Evolutionary conservation across 1,140 invertebrate species (phyloP).

Genomic region (Triops longicaudatus): DNA sequence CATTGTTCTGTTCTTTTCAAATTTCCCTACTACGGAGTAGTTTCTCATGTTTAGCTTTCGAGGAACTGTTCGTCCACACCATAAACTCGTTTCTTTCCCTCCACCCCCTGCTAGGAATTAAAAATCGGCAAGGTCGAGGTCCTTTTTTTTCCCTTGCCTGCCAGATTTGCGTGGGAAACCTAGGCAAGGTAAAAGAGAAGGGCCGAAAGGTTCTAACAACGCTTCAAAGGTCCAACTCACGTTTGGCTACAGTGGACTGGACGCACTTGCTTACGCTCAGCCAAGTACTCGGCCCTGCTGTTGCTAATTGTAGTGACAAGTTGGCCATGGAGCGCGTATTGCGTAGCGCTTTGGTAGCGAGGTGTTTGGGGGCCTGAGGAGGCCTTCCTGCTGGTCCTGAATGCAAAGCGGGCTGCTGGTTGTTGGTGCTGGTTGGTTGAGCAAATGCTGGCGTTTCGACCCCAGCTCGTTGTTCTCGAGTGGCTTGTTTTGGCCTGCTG

Average conservation of each 20-base stretch:
- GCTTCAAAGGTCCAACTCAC: not conserved
- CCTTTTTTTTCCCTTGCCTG: not conserved
- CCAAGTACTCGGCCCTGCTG: not conserved
- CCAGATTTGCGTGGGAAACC: slow-evolving; percentile 10
- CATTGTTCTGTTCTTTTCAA: not conserved
- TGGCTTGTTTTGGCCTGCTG: not conserved
- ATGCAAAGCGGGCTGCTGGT: not conserved
- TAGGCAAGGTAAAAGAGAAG: not conserved
- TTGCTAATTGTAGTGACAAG: slow-evolving; percentile 4
- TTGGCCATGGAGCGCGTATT: slow-evolving; percentile 6
- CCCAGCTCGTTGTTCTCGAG: not conserved
- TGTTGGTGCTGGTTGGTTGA: not conserved
- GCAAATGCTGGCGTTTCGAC: too few relatives aligned
- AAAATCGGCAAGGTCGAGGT: slow-evolving; percentile 18
- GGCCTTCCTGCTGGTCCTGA: slow-evolving; percentile 3
- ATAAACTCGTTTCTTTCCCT: not conserved
- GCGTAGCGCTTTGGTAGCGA: not conserved
- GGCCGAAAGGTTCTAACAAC: not conserved
- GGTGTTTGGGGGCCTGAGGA: not conserved
- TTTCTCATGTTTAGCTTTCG: not conserved
- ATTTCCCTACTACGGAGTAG: not conserved
- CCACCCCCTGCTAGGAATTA: not conserved
- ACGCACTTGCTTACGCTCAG: slow-evolving; percentile 11
- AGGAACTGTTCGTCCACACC: not conserved
- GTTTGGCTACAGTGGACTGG: slow-evolving; percentile 10